Evolutionary conservation across 2,113 vertebrate species (phyloP).

Genomic region (Porphyrio hochstetteri): DNA sequence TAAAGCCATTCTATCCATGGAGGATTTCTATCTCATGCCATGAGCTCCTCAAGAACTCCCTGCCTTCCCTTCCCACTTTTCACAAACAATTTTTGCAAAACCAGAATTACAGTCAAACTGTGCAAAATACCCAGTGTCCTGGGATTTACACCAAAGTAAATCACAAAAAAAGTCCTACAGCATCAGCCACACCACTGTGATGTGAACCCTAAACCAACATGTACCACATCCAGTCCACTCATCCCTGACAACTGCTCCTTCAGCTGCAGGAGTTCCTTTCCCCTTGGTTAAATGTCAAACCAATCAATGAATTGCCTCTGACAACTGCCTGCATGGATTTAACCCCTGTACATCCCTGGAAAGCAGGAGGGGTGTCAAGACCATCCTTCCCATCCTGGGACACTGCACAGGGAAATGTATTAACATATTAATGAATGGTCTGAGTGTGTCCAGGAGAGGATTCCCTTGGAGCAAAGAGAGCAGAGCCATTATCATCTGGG

Average conservation of each 20-base stretch:
- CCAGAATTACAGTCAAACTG: background rate
- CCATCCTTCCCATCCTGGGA: background rate
- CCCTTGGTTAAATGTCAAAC: background rate
- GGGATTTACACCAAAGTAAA: background rate
- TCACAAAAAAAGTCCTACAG: background rate
- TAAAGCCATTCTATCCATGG: background rate
- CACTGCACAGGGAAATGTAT: rapidly evolving
- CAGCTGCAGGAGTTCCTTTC: background rate
- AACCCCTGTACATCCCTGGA: background rate
- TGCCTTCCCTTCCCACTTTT: background rate
- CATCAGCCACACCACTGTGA: background rate
- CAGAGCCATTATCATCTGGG: background rate
- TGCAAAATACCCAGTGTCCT: background rate
- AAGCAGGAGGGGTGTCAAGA: background rate
- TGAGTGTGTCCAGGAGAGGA: background rate
- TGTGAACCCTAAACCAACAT: background rate
- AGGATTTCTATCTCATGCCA: background rate
- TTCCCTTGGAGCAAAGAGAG: background rate
- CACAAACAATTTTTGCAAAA: background rate
- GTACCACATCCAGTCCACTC: rapidly evolving
- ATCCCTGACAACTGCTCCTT: background rate
- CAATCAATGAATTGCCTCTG: background rate
- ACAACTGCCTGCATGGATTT: background rate
- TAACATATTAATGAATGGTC: too few species aligned
- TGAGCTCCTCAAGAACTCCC: background rate